Percentiles rank a stretch among this genome's conserved stretches.
These are phyloP conservation scores for Drosophila diplacantha DNA, from an alignment of 2,888 invertebrate species.

Conservation along the genomic window DNA sequence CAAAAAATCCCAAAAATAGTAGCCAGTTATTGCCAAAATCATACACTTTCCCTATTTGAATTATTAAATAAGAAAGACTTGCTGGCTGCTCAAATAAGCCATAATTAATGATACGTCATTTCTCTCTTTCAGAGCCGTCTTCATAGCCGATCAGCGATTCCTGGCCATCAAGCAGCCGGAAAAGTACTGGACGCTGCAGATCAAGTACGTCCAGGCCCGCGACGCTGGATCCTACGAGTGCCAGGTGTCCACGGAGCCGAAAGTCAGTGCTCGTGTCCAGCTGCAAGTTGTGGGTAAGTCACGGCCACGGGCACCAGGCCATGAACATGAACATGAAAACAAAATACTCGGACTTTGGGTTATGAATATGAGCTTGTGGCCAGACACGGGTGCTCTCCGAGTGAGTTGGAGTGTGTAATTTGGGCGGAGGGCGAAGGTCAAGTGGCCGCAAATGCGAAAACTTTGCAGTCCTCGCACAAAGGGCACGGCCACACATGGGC, in stretches of 20 bases:
- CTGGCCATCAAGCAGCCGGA: slow-evolving; percentile 83
- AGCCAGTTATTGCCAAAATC: no score
- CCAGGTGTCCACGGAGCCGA: slow-evolving; percentile 95
- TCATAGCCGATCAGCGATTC: slow-evolving; percentile 95
- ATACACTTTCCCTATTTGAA: no score
- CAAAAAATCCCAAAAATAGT: no score
- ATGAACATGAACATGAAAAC: slow-evolving; percentile 28
- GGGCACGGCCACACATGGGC: slow-evolving; percentile 32
- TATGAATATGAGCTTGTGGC: slow-evolving; percentile 20
- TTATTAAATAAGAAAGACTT: no score
- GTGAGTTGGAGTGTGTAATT: slow-evolving; percentile 43
- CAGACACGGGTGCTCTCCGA: slow-evolving; percentile 3
- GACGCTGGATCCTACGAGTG: slow-evolving; percentile 96
- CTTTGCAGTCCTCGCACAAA: slow-evolving; percentile 29
- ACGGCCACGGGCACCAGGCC: slow-evolving; percentile 29
- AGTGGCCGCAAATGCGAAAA: slow-evolving; percentile 40
- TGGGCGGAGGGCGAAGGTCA: slow-evolving; percentile 56
- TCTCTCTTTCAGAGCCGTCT: slow-evolving; percentile 81
- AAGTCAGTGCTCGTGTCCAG: slow-evolving; percentile 94
- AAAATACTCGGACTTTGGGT: slow-evolving; percentile 13
- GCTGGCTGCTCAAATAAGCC: no score
- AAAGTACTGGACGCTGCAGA: slow-evolving; percentile 89
- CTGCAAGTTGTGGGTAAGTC: slow-evolving; percentile 93
- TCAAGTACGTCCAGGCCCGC: slow-evolving; percentile 92
- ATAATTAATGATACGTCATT: background rate